A percentile compares a stretch with the other conserved stretches of the same genome.
Evolutionary conservation across 2,113 vertebrate species (phyloP).

Genomic region (Azemiops feae): DNA sequence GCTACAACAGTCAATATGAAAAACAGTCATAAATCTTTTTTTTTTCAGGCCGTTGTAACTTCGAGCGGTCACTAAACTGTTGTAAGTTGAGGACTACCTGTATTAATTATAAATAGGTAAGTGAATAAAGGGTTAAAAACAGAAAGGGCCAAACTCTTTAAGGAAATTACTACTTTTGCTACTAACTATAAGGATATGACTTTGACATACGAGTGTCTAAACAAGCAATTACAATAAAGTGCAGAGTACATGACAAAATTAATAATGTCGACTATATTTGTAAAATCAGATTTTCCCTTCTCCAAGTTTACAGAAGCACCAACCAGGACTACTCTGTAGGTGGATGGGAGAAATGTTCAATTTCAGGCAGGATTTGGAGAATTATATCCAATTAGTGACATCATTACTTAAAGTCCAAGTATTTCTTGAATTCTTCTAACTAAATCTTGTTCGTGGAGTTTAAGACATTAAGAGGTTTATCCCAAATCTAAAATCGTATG

Average conservation of each 20-base stretch:
- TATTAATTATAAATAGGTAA: not conserved
- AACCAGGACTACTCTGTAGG: not conserved
- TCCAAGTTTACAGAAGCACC: not conserved
- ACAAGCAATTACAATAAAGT: not conserved
- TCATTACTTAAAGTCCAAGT: not conserved
- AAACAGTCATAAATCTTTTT: not conserved
- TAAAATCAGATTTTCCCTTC: not conserved
- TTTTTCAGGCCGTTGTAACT: not conserved
- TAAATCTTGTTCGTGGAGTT: not conserved
- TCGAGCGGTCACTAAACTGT: not conserved
- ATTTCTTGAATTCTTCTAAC: not conserved
- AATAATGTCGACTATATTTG: not conserved
- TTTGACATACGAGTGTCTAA: not conserved
- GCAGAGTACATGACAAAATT: not conserved
- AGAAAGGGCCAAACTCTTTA: not conserved
- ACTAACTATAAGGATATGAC: not conserved
- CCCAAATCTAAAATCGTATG: not conserved
- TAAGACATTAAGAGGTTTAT: not conserved
- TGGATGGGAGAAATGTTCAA: accelerated
- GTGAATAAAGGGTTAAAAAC: not conserved
- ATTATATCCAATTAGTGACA: not conserved
- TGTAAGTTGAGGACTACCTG: not conserved
- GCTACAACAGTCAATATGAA: not conserved
- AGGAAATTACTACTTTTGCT: not conserved
- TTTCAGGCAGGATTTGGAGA: not conserved